Evolutionary conservation across 1,140 invertebrate species (phyloP), one percentile per base, ranked within the genome.

Genomic region (Olivierus martensii): DNA sequence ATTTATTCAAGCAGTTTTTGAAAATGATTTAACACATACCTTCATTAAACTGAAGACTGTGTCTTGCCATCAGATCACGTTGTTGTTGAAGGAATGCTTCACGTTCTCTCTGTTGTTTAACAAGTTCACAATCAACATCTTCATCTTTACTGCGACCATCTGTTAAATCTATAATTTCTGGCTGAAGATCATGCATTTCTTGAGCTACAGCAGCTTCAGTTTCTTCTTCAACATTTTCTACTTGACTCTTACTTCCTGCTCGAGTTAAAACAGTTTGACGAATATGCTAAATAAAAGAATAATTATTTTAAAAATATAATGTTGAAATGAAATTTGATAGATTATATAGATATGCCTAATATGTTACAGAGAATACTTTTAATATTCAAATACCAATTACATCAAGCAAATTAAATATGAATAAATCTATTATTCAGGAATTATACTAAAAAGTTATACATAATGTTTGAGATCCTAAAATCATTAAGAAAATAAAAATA

Each of bases 261-360:
- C 84, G 72, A 17, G 82, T 85, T 47, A 88, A 66, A 1, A 91
- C 86, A 3, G 87, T 88, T 65, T 92, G 85, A 14, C 88, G 78
- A 63, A 92, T 88, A 65, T 91, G 87, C 71, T 92, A 73, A 59
- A 84, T 82, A 52, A 84, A n/a, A n/a, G n/a, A n/a, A n/a, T n/a
- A n/a, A n/a, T n/a, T 69, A 63, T 17, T 50, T 41, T 41, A 9
- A 38, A 38, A 38, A 38, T 10, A n/a, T n/a, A n/a, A n/a, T n/a
- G n/a, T n/a, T n/a, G n/a, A n/a, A n/a, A n/a, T n/a, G n/a, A n/a
- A n/a, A n/a, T n/a, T n/a, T n/a, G n/a, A n/a, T n/a, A n/a, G n/a
- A n/a, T n/a, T n/a, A n/a, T n/a, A n/a, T n/a, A n/a, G n/a, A n/a
- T n/a, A n/a, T n/a, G n/a, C n/a, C n/a, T n/a, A n/a, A n/a, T n/a